Percentiles rank a stretch among this genome's conserved stretches.
phyloP scores from a whole-genome alignment of 2,113 vertebrate genomes.

The Anser cygnoides region DNA sequence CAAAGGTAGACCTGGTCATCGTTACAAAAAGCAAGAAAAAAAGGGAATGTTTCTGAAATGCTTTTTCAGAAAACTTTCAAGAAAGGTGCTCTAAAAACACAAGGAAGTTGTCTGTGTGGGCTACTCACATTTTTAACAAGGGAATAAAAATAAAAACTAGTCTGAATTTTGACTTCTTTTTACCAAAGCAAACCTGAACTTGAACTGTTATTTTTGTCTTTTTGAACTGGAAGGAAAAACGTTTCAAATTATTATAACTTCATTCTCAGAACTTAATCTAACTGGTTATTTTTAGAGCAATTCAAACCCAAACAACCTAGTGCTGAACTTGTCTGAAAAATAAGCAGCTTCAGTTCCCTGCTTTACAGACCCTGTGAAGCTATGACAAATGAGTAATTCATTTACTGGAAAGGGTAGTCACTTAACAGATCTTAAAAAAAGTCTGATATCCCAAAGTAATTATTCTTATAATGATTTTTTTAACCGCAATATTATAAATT shows the following conservation, averaged over 20 bases:
- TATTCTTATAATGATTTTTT: background rate
- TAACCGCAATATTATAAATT: background rate
- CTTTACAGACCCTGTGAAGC: background rate
- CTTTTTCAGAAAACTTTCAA: background rate
- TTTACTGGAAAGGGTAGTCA: background rate
- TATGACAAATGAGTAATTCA: background rate
- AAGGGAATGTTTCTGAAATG: background rate
- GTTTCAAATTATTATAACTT: background rate
- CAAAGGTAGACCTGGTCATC: background rate
- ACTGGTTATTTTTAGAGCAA: background rate
- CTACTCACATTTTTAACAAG: background rate
- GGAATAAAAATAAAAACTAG: background rate
- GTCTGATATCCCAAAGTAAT: background rate
- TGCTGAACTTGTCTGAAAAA: background rate
- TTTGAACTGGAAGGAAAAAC: background rate
- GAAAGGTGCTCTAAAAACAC: background rate
- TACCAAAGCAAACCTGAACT: background rate
- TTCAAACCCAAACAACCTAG: background rate
- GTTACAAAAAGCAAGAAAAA: background rate
- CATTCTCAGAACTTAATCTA: background rate
- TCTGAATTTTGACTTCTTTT: background rate
- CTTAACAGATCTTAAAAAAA: background rate
- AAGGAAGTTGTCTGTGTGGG: background rate
- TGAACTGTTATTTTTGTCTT: background rate
- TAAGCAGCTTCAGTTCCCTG: background rate